These are phyloP conservation scores for Pristionchus exspectatus DNA, from an alignment of 2,888 invertebrate genomes.

Conservation along the genomic window DNA sequence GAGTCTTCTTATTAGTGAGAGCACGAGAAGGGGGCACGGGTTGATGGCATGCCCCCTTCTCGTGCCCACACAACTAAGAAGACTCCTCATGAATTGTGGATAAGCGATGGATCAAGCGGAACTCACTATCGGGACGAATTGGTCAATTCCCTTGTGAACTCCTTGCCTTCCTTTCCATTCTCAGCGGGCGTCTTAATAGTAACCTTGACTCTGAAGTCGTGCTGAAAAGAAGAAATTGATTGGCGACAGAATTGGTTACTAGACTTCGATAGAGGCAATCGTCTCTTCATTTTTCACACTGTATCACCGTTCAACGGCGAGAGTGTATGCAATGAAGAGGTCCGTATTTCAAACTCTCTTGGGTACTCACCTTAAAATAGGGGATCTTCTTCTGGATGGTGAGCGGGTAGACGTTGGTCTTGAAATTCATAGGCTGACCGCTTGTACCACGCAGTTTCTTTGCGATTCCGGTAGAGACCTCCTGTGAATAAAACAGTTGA, in stretches of 20 bases:
- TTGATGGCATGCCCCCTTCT: too few relatives aligned
- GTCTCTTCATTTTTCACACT: not conserved
- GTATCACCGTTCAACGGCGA: too few relatives aligned
- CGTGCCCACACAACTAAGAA: too few relatives aligned
- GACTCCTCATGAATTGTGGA: too few relatives aligned
- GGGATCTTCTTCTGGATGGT: constrained; percentile 31
- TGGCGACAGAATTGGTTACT: not conserved
- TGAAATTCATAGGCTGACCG: not conserved
- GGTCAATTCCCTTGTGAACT: constrained; percentile 10
- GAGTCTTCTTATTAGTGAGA: too few relatives aligned
- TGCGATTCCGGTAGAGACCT: not conserved
- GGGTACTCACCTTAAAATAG: not conserved
- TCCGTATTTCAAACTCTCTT: not conserved
- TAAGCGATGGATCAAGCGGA: too few relatives aligned
- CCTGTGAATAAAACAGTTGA: not conserved
- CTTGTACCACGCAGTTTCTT: not conserved
- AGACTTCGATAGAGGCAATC: not conserved
- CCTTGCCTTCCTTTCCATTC: not conserved
- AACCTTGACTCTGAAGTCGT: not conserved
- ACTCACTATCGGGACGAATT: constrained; percentile 38
- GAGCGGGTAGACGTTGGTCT: constrained; percentile 11
- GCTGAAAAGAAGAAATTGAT: not conserved
- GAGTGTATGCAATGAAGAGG: not conserved
- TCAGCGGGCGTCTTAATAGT: not conserved
- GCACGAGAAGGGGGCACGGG: too few relatives aligned